Percentiles rank a stretch among this genome's conserved stretches.
phyloP scores from a whole-genome alignment of 2,113 vertebrate genomes.

The Desmodus rotundus region DNA sequence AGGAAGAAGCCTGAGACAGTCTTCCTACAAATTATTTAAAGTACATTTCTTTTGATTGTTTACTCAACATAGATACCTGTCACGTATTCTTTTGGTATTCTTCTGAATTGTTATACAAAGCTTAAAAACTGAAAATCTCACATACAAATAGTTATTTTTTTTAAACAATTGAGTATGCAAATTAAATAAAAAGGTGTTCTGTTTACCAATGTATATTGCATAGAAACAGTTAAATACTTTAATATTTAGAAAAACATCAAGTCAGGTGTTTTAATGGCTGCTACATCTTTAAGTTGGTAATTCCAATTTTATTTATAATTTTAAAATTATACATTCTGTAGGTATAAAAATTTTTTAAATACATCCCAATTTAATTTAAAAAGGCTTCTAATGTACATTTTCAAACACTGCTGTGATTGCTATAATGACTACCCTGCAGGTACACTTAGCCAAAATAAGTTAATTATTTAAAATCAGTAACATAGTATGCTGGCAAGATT shows the following conservation, averaged over 20 bases:
- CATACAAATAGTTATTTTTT: constrained; percentile 64
- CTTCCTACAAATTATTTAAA: constrained; percentile 48
- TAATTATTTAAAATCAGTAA: constrained; percentile 74
- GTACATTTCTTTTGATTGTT: constrained; percentile 26
- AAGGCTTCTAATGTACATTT: constrained; percentile 79
- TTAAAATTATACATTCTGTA: constrained; percentile 77
- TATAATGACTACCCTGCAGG: constrained; percentile 68
- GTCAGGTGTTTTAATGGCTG: constrained; percentile 41
- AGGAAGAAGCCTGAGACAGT: not conserved
- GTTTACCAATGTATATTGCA: constrained; percentile 37
- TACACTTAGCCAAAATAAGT: constrained; percentile 78
- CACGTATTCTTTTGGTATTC: constrained; percentile 36
- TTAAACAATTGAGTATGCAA: constrained; percentile 45
- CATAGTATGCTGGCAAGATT: constrained; percentile 69
- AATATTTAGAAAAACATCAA: constrained; percentile 52
- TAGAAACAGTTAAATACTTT: constrained; percentile 44
- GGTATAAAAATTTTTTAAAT: constrained; percentile 81
- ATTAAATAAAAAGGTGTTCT: constrained; percentile 57
- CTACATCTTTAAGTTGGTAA: constrained; percentile 61
- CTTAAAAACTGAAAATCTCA: constrained; percentile 45
- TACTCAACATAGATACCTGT: not conserved
- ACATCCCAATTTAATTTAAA: constrained; percentile 76
- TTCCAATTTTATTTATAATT: constrained; percentile 78
- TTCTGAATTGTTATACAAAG: constrained; percentile 37
- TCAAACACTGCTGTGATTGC: constrained; percentile 70